Conservation (phyloP, 2,888 invertebrate species). For the Arge pagana region DNA sequence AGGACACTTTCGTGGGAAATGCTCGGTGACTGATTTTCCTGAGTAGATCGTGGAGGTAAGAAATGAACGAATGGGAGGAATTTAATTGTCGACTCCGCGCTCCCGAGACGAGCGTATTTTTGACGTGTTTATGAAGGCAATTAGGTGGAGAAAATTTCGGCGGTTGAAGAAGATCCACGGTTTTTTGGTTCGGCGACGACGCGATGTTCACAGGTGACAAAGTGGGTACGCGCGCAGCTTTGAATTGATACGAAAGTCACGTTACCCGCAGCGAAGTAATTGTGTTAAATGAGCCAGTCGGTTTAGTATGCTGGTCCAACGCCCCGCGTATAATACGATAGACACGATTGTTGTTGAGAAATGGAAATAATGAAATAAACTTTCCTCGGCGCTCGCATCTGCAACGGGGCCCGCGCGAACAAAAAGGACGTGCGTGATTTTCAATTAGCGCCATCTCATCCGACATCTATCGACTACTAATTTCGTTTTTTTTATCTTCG, state of each 20-base stretch:
- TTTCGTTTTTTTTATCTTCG: constrained; percentile 8
- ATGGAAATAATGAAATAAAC: constrained; percentile 36
- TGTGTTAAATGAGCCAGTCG: constrained; percentile 47
- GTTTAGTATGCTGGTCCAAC: constrained; percentile 45
- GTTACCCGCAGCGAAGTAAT: constrained; percentile 46
- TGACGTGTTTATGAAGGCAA: too few species aligned
- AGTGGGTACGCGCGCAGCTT: not conserved
- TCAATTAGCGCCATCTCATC: constrained; percentile 28
- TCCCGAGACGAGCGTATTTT: too few species aligned
- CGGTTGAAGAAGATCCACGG: too few species aligned
- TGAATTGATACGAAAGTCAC: constrained; percentile 46
- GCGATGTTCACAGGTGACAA: constrained; percentile 5
- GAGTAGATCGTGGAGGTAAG: too few species aligned
- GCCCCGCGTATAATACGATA: constrained; percentile 18
- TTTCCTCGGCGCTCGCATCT: constrained; percentile 25
- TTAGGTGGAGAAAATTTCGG: too few species aligned
- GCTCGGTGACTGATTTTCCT: too few species aligned
- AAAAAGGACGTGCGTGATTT: constrained; percentile 25
- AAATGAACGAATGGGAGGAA: too few species aligned
- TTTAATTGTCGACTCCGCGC: too few species aligned
- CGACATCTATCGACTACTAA: constrained; percentile 35
- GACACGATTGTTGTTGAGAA: constrained; percentile 23
- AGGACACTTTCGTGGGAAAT: too few species aligned
- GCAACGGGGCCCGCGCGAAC: constrained; percentile 16
- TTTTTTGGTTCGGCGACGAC: constrained; percentile 25